Conservation (phyloP, 2,797 vertebrate species). For the Ateles fusciceps region DNA sequence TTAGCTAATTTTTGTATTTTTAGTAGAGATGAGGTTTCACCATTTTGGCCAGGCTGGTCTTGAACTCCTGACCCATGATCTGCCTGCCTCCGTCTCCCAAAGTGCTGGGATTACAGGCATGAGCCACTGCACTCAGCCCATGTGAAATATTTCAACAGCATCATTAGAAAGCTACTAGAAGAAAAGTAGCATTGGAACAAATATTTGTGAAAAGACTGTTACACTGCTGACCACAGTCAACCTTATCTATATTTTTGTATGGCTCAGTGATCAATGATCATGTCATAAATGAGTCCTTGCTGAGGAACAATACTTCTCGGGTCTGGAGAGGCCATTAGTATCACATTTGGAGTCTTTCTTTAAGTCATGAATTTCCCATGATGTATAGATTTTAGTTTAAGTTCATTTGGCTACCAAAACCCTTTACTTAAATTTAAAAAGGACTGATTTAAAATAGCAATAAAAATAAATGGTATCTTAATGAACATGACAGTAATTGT, state of each 20-base stretch:
- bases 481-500: constrained; percentile 19
- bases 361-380: constrained; percentile 27
- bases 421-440: constrained; percentile 46
- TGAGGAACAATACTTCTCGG: constrained; percentile 23
- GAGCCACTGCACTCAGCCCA: too few relatives aligned
- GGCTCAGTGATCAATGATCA: background rate
- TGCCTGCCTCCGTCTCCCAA: too few relatives aligned
- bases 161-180: constrained; percentile 33
- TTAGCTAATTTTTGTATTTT: too few relatives aligned
- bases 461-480: constrained; percentile 52
- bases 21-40: too few relatives aligned
- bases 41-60: too few relatives aligned
- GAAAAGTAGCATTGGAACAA: constrained; percentile 31
- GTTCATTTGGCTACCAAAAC: constrained; percentile 18
- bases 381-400: constrained; percentile 47
- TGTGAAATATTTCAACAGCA: background rate
- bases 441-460: constrained; percentile 57
- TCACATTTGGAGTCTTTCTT: constrained; percentile 49
- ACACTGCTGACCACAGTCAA: background rate
- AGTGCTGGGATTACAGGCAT: too few relatives aligned
- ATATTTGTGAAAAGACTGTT: constrained; percentile 26
- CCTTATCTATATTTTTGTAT: background rate
- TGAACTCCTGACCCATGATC: too few relatives aligned
- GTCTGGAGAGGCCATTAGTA: background rate
- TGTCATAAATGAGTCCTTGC: constrained; percentile 32